A percentile compares a stretch with the other conserved stretches of the same genome.
Conservation (phyloP, 23 tunicate species). For the Ciona savignyi region DNA sequence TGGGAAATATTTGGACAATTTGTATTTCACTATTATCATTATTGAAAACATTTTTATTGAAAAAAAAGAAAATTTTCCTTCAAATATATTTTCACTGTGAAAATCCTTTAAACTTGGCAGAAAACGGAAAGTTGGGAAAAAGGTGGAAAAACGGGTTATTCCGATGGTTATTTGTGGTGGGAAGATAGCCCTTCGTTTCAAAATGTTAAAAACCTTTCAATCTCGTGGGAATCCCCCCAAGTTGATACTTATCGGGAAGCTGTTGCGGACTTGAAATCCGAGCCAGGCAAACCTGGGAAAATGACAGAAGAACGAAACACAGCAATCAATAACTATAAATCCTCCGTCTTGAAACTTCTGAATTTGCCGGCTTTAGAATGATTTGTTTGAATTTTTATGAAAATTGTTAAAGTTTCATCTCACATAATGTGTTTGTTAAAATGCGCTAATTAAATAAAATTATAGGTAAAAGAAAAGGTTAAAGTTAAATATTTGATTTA, state of each 20-base stretch:
- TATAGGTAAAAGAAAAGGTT: no score
- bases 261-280: conserved; percentile 44
- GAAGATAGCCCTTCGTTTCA: conserved; percentile 51
- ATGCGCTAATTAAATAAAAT: no score
- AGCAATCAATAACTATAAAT: conserved; percentile 21
- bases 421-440: no score
- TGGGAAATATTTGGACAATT: no score
- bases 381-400: no score
- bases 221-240: conserved; percentile 11
- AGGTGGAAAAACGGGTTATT: conserved; percentile 20
- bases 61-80: neutral
- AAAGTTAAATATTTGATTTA: no score
- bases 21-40: no score
- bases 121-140: conserved; percentile 78
- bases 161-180: conserved; percentile 72
- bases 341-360: conserved; percentile 39
- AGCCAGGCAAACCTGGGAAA: conserved; percentile 16
- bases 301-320: conserved; percentile 9
- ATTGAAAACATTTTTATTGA: no score
- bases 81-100: neutral
- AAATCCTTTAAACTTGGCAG: neutral
- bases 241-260: conserved; percentile 43
- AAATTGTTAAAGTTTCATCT: no score
- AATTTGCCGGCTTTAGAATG: conserved; percentile 6
- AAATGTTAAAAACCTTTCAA: conserved; percentile 15